Conservation (phyloP, 2,888 invertebrate genomes). For the Bugula neritina region DNA sequence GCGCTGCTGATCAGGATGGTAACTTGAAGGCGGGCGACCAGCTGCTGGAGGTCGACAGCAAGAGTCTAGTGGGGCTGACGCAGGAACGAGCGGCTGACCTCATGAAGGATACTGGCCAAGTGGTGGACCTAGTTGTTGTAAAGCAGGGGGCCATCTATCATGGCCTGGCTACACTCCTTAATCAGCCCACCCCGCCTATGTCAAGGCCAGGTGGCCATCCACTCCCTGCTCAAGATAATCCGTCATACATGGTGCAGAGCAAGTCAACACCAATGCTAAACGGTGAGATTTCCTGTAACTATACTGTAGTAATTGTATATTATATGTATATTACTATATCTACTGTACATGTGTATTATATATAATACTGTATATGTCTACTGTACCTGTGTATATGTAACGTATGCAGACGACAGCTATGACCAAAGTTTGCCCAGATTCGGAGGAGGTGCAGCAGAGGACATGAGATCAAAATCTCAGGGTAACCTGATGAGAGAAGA, state of each 20-base stretch:
- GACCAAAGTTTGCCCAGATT: not conserved
- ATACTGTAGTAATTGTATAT: too few species aligned
- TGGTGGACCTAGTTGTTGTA: conserved; percentile 89
- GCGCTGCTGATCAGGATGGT: conserved; percentile 69
- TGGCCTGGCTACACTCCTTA: conserved; percentile 84
- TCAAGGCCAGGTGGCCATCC: conserved; percentile 27
- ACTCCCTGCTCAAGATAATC: conserved; percentile 13
- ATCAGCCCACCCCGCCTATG: conserved; percentile 73
- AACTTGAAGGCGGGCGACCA: conserved; percentile 94
- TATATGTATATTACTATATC: too few species aligned
- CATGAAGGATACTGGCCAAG: conserved; percentile 84
- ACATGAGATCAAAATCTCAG: conserved; percentile 22
- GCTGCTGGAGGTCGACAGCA: conserved; percentile 89
- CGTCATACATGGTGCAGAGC: not conserved
- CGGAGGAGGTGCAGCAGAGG: not conserved
- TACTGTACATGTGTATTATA: too few species aligned
- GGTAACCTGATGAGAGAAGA: conserved; percentile 16
- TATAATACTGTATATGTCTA: too few species aligned
- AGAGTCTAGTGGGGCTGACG: conserved; percentile 75
- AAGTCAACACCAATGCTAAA: conserved; percentile 58
- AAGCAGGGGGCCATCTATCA: conserved; percentile 96
- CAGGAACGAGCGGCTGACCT: conserved; percentile 88
- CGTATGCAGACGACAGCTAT: conserved; percentile 21
- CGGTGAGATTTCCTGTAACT: too few species aligned
- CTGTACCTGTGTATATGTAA: too few species aligned